Conservation (phyloP, 2,888 invertebrate species). For the Conops quadrifasciatus region DNA sequence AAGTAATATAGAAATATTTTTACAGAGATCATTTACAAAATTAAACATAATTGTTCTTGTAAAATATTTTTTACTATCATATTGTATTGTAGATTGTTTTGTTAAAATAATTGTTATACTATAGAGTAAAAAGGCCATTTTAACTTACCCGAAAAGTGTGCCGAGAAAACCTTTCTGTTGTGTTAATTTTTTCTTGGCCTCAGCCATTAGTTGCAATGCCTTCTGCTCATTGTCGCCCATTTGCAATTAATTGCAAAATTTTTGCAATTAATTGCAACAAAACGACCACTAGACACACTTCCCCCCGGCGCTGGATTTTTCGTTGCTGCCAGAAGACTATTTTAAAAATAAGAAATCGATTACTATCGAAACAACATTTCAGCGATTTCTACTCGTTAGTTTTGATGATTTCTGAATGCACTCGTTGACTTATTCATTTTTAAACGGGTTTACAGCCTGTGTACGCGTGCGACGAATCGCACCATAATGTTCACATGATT, state of each 20-base stretch:
- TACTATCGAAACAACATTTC: not conserved
- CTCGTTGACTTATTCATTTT: not conserved
- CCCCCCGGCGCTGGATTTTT: not conserved
- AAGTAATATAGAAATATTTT: too few species aligned
- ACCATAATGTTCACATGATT: not conserved
- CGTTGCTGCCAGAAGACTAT: slow-evolving; percentile 13
- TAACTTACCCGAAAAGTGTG: slow-evolving; percentile 83
- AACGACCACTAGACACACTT: not conserved
- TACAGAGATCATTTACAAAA: too few species aligned
- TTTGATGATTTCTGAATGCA: not conserved
- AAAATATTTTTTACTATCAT: too few species aligned
- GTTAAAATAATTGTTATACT: not conserved
- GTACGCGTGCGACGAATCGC: not conserved
- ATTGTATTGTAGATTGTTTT: too few species aligned
- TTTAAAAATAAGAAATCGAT: slow-evolving; percentile 20
- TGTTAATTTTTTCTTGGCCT: slow-evolving; percentile 94
- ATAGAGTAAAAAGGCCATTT: not conserved
- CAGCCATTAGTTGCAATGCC: slow-evolving; percentile 89
- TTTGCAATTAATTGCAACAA: slow-evolving; percentile 26
- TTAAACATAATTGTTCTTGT: too few species aligned
- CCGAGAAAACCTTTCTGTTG: slow-evolving; percentile 92
- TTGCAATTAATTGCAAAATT: slow-evolving; percentile 29
- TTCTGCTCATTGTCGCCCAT: slow-evolving; percentile 96
- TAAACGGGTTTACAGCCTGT: not conserved
- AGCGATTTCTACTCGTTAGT: not conserved